Conservation (phyloP, 2,888 invertebrate species). For the Phasia obesa region DNA sequence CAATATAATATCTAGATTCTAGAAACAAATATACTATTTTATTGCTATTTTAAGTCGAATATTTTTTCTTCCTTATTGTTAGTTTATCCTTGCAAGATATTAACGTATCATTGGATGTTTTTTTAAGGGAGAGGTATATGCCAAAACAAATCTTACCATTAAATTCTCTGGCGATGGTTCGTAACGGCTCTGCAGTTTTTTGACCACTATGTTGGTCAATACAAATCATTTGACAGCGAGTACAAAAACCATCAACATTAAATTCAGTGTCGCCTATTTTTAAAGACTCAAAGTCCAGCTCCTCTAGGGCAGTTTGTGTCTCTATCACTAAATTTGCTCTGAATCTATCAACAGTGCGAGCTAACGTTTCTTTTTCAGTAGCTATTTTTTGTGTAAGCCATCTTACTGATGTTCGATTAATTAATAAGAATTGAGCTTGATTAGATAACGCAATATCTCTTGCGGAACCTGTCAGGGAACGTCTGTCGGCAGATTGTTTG, state of each 20-base stretch:
- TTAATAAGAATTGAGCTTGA: slow-evolving; percentile 92
- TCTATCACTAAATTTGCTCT: slow-evolving; percentile 94
- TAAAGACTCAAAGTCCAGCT: slow-evolving; percentile 88
- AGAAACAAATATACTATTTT: background rate
- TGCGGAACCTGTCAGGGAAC: slow-evolving; percentile 72
- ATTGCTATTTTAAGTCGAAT: background rate
- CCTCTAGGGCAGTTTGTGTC: slow-evolving; percentile 88
- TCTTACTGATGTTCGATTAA: slow-evolving; percentile 90
- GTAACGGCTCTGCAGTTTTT: slow-evolving; percentile 90
- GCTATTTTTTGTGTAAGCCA: slow-evolving; percentile 87
- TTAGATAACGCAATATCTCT: slow-evolving; percentile 87
- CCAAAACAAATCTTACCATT: slow-evolving; percentile 91
- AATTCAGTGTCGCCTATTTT: slow-evolving; percentile 85
- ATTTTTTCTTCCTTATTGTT: slow-evolving; percentile 59
- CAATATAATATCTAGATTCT: background rate
- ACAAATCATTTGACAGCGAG: slow-evolving; percentile 97
- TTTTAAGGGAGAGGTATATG: slow-evolving; percentile 86
- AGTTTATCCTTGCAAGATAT: slow-evolving; percentile 73
- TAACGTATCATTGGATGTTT: slow-evolving; percentile 44
- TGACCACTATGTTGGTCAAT: slow-evolving; percentile 93
- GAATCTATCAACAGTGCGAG: slow-evolving; percentile 89
- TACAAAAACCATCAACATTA: slow-evolving; percentile 91
- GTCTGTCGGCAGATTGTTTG: slow-evolving; percentile 83
- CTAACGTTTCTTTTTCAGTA: slow-evolving; percentile 83
- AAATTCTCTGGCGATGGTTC: slow-evolving; percentile 88